Evolutionary conservation across 2,113 vertebrate species (phyloP), one percentile per base, ranked within the genome.

Genomic region (Pyrgilauda ruficollis): DNA sequence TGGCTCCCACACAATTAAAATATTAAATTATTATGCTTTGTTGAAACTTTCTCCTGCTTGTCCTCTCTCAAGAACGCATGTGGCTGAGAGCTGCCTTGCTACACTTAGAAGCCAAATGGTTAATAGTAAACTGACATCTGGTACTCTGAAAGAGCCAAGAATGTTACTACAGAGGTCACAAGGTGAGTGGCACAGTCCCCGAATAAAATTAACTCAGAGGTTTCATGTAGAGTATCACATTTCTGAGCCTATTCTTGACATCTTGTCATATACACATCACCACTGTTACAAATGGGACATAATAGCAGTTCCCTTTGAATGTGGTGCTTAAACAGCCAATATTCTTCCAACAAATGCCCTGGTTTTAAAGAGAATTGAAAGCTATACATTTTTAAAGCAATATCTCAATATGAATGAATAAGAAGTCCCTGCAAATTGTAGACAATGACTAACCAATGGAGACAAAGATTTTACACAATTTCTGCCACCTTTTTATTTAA

Each of bases 251-350:
- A 85, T 66, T 87, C 73, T 68, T 89, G 92, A 96, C 91, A 79
- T 91, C 69, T 93, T 94, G 68, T 97, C 94, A 86, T 90, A 66
- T 83, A 94, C 92, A 93, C 67, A 88, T 94, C 91, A 95, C 93
- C 91, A 79, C 73, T 86, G 83, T 78, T 90, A 82, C 70, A 94
- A 96, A 91, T 88, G 84, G 69, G 35, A 93, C 26, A 0, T 82
- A 93, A 93, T 43, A 90, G 87, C 78, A 89, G 41, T 67, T 88
- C 56, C 37, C 62, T 85, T 78, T 84, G 82, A 92, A 93, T 56
- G 76, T 4, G 2, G 47, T 31, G 33, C 68, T 88, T 94, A 79
- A 80, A 72, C 31, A 79, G 62, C 47, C 63, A 80, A 49, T 84
- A 35, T 86, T 86, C 90, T 87, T 86, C 81, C 61, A 74, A 27